Percentiles rank a stretch among this genome's conserved stretches.
Conservation (phyloP, 2,797 vertebrate genomes). For the Crotalus adamanteus region DNA sequence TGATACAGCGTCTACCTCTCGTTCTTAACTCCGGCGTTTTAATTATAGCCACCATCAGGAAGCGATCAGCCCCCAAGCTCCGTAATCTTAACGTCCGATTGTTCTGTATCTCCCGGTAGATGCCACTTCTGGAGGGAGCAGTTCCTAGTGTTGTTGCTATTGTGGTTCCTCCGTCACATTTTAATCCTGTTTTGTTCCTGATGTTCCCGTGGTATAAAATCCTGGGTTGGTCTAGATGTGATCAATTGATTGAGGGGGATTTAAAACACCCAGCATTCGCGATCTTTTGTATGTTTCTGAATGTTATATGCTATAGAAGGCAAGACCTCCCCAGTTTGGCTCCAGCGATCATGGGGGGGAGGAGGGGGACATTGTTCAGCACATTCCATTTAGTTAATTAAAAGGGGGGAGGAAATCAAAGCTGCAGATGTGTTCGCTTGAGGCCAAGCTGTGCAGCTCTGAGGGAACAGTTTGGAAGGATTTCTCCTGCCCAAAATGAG, state of each 20-base stretch:
- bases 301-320: not conserved
- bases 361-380: not conserved
- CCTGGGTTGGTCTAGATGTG: not conserved
- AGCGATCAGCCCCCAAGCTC: accelerated
- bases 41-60: not conserved
- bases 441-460: not conserved
- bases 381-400: not conserved
- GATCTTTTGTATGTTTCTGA: not conserved
- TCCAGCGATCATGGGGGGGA: too few species aligned
- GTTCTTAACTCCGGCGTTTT: not conserved
- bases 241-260: not conserved
- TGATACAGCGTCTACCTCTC: not conserved
- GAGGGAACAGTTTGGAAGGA: not conserved
- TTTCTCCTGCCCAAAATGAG: slow-evolving; percentile 1
- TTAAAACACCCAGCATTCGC: not conserved
- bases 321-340: not conserved
- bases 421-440: not conserved
- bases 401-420: not conserved
- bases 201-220: not conserved
- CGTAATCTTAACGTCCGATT: too few species aligned
- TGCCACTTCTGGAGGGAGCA: not conserved
- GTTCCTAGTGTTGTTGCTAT: not conserved
- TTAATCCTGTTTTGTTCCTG: not conserved
- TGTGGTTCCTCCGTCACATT: not conserved
- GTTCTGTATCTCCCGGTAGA: not conserved